Base-by-base conservation (phyloP, 2,888 invertebrate species). In the Mayetiola destructor region DNA sequence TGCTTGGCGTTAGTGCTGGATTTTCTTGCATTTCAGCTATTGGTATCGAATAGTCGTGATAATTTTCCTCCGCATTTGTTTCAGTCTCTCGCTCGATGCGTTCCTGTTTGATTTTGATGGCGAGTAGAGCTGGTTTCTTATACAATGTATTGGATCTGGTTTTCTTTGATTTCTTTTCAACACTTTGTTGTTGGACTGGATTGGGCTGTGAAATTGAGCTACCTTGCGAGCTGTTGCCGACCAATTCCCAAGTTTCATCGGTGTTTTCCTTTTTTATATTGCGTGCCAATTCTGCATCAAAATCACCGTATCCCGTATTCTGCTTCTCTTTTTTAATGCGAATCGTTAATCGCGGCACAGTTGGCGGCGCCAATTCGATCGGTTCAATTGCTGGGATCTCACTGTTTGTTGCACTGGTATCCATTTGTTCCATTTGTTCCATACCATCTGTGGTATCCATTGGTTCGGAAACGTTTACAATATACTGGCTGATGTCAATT, bases 131-230 rank as follows among this genome's bases (percentile, higher is more conserved):
- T 16, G 60, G 58, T 37, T 59, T 59, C 56, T 55, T 57, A 40
- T 57, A 59, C 14, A 60, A 56, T 52, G 59, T 58, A 18, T 57
- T 56, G 27, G 48, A 18, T 48, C 29, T 29, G 18, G 21, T 18
- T 56, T 2, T 37, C 29, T 48, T 30, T 23, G 30, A 20, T 40
- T 29, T 29, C 16, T 48, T 23, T 16, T 32, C 14, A 16, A 35
- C 16, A 21, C 53, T 2, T 16, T 16, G n/a, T 5, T 16, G 30
- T 29, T 52, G 29, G 72, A 69, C 62, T 72, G 71, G 1, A 72
- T 62, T 57, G 66, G 70, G 0, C 71, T 72, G 59, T 71, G 70
- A 56, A 70, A 69, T 52, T 70, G 71, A 53, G 68, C 69, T n/a
- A 72, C 71, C 62, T 70, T 72, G 0, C n/a, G 39, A 39, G n/a